Evolutionary conservation across 30 jellyfish, hydroid and myxozoan genomes (phyloP).

Genomic region (Hydra vulgaris): DNA sequence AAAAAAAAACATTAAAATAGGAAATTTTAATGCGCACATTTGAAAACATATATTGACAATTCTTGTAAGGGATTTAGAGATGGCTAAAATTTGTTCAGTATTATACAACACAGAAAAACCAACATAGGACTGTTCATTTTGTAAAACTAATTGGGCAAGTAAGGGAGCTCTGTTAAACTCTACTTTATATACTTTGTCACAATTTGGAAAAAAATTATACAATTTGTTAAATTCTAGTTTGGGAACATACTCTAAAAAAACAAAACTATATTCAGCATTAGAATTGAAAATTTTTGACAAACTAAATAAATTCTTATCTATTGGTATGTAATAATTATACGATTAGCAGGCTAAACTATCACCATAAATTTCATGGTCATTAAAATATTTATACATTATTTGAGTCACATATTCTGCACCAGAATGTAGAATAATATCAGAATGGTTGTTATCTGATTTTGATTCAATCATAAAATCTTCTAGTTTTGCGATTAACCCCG

Average conservation of each 20-base stretch:
- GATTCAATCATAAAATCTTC: background rate
- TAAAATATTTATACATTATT: conserved; percentile 16
- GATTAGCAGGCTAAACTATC: background rate
- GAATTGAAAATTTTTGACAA: background rate
- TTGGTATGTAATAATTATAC: background rate
- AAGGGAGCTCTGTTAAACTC: background rate
- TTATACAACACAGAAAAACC: conserved; percentile 4
- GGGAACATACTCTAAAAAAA: background rate
- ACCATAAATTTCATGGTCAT: conserved; percentile 7
- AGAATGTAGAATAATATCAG: conserved; percentile 6
- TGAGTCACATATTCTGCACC: conserved; percentile 3
- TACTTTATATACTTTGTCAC: background rate
- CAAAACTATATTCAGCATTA: background rate
- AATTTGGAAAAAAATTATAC: background rate
- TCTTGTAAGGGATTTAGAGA: conserved; percentile 3
- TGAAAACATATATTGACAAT: conserved; percentile 15
- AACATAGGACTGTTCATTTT: conserved; percentile 7
- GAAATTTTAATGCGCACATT: conserved; percentile 15
- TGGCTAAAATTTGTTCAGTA: background rate
- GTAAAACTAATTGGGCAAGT: conserved; percentile 5
- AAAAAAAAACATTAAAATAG: background rate
- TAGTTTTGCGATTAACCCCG: background rate
- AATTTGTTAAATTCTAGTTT: background rate
- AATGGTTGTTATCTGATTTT: background rate
- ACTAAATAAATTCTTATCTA: background rate